phyloP scores from a whole-genome alignment of 2,113 vertebrate genomes.

The Corydoras sp. region DNA sequence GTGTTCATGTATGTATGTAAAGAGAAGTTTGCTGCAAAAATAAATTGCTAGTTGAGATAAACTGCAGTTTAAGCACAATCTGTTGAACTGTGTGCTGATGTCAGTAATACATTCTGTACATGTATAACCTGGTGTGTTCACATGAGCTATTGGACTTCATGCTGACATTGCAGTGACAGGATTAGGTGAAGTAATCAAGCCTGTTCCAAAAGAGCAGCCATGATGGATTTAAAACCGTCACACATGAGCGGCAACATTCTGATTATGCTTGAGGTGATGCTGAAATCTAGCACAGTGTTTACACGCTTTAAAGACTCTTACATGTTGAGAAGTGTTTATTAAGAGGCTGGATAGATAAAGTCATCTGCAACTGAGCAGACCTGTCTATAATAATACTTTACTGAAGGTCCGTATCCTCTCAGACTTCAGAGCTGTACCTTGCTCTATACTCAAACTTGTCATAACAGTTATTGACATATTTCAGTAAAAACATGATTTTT shows the following conservation, averaged over 20 bases:
- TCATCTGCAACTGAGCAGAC: no score
- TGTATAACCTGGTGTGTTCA: slow-evolving; percentile 4
- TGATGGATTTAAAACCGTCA: slow-evolving; percentile 17
- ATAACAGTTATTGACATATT: no score
- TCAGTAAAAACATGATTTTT: no score
- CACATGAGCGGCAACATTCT: no score
- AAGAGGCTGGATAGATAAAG: no score
- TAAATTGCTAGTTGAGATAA: background rate
- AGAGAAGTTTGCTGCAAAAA: background rate
- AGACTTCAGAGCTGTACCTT: no score
- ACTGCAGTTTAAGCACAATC: no score
- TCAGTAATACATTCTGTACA: slow-evolving; percentile 1
- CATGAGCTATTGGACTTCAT: slow-evolving; percentile 21
- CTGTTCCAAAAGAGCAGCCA: slow-evolving; percentile 30
- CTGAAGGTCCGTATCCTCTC: no score
- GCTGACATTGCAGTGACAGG: slow-evolving; percentile 39
- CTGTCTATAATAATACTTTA: no score
- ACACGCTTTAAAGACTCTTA: background rate
- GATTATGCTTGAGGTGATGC: no score
- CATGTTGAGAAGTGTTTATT: no score
- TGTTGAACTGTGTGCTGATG: background rate
- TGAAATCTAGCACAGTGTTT: background rate
- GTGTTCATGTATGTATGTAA: background rate
- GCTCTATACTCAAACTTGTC: no score
- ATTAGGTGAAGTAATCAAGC: slow-evolving; percentile 42